These are phyloP conservation scores for Microctenopoma steveboyesi DNA, from an alignment of 2,797 vertebrate species.

Conservation along the genomic window DNA sequence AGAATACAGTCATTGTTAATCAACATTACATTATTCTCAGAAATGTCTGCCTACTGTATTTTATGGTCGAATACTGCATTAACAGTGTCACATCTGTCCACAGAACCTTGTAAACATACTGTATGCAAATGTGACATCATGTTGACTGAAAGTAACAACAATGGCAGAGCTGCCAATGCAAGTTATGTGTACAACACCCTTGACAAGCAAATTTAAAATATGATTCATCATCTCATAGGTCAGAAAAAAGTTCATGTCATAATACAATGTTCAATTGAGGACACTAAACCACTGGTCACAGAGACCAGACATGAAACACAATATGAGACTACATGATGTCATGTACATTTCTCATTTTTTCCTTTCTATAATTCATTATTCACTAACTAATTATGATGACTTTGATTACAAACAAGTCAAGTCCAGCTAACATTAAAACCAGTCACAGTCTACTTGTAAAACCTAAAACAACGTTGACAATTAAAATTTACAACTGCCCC, in stretches of 20 bases:
- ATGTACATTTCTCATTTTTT: slow-evolving; percentile 45
- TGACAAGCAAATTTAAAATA: slow-evolving; percentile 27
- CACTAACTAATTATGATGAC: slow-evolving; percentile 52
- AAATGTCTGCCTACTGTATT: slow-evolving; percentile 19
- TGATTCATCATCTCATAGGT: slow-evolving; percentile 9
- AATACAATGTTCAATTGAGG: slow-evolving; percentile 38
- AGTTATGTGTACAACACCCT: not conserved
- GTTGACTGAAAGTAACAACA: slow-evolving; percentile 21
- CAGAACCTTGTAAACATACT: slow-evolving; percentile 44
- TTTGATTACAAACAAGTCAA: slow-evolving; percentile 55
- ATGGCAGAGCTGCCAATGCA: slow-evolving; percentile 31
- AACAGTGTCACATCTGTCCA: slow-evolving; percentile 26
- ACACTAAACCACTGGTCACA: slow-evolving; percentile 12
- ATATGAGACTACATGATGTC: slow-evolving; percentile 47
- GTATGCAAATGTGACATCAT: slow-evolving; percentile 23
- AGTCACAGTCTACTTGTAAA: slow-evolving; percentile 59
- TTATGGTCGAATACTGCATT: slow-evolving; percentile 34
- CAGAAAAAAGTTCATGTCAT: slow-evolving; percentile 24
- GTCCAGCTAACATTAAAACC: slow-evolving; percentile 57
- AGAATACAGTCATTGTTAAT: slow-evolving; percentile 14
- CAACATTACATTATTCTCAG: slow-evolving; percentile 9
- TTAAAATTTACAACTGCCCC: slow-evolving; percentile 61
- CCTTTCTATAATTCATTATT: slow-evolving; percentile 58
- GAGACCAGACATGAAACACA: slow-evolving; percentile 37
- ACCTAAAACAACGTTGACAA: slow-evolving; percentile 38